Percentiles rank a stretch among this genome's conserved stretches.
Conservation (phyloP, 2,113 vertebrate genomes). For the Australoheros scitulus region DNA sequence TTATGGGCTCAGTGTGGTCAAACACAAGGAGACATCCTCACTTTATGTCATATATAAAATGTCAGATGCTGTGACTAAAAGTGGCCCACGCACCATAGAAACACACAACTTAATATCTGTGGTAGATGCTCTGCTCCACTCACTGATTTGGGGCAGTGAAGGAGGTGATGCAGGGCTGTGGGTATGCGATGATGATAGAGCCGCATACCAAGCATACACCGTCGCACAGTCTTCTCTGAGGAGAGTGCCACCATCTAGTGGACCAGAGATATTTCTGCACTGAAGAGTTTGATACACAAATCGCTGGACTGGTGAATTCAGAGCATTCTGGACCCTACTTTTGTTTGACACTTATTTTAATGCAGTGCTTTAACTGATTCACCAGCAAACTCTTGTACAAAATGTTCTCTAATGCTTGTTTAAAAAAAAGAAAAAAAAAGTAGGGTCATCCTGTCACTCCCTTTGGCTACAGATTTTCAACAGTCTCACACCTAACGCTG, state of each 20-base stretch:
- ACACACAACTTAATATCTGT: constrained; percentile 55
- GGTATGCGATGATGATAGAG: constrained; percentile 16
- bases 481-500: no score
- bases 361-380: not conserved
- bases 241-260: constrained; percentile 59
- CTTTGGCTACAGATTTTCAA: no score
- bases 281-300: no score
- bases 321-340: not conserved
- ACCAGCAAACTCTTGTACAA: not conserved
- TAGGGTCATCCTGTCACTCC: no score
- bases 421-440: no score
- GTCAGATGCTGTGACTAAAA: constrained; percentile 11
- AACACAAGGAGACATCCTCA: not conserved
- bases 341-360: not conserved
- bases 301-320: not conserved
- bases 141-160: constrained; percentile 36
- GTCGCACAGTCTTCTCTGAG: not conserved
- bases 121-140: constrained; percentile 48
- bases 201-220: constrained; percentile 37
- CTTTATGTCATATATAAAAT: not conserved
- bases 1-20: not conserved
- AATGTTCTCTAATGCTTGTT: no score
- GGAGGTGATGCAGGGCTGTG: constrained; percentile 33
- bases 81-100: constrained; percentile 48
- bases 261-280: not conserved